Evolutionary conservation across 2,888 invertebrate genomes (phyloP).

Genomic region (Caenorhabditis uteleia): DNA sequence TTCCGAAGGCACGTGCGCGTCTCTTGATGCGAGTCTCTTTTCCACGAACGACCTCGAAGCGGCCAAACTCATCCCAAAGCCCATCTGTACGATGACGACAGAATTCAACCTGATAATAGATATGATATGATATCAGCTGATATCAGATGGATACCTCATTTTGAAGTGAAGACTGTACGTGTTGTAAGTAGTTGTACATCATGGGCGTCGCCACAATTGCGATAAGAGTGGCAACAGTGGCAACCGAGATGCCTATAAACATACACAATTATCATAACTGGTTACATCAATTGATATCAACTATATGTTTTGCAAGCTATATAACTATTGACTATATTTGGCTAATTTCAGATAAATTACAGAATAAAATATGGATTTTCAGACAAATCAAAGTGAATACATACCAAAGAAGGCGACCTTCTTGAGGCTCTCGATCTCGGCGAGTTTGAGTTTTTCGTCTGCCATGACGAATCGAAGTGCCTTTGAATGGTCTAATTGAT

Average conservation of each 20-base stretch:
- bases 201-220: slow-evolving; percentile 41
- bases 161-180: slow-evolving; percentile 42
- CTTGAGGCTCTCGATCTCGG: slow-evolving; percentile 40
- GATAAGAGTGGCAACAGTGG: slow-evolving; percentile 35
- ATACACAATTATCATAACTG: background rate
- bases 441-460: slow-evolving; percentile 42
- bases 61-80: slow-evolving; percentile 57
- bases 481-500: slow-evolving; percentile 6
- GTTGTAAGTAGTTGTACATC: slow-evolving; percentile 42
- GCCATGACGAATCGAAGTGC: slow-evolving; percentile 43
- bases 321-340: background rate
- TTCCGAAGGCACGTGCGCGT: slow-evolving; percentile 29
- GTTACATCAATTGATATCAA: no score
- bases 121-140: background rate
- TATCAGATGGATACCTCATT: slow-evolving; percentile 14
- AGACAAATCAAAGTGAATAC: background rate
- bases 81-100: slow-evolving; percentile 58
- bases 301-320: background rate
- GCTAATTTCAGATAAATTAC: slow-evolving; percentile 3
- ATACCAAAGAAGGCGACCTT: slow-evolving; percentile 43
- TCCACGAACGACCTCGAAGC: slow-evolving; percentile 32
- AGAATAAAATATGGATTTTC: background rate
- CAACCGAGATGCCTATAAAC: slow-evolving; percentile 39
- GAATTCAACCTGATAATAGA: slow-evolving; percentile 49
- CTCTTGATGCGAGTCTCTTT: slow-evolving; percentile 33